These are phyloP conservation scores for Panulirus ornatus DNA, from an alignment of 1,140 invertebrate genomes.

Conservation along the genomic window DNA sequence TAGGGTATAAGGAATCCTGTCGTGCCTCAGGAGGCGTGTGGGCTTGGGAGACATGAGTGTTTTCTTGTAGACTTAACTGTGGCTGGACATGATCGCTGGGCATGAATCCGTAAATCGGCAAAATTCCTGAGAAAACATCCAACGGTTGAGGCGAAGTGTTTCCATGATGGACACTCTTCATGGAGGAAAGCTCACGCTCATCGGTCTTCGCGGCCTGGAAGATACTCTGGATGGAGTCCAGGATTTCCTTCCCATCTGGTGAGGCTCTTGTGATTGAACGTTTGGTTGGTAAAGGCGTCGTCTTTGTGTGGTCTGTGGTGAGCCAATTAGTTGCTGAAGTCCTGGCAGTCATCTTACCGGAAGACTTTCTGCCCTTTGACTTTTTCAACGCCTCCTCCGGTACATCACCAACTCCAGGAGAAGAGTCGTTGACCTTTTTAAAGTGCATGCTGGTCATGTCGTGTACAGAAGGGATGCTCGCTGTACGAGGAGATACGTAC, in stretches of 20 bases:
- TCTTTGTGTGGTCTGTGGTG: too few relatives aligned
- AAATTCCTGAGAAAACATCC: slow-evolving; percentile 27
- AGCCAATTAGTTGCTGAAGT: background rate
- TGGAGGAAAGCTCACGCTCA: background rate
- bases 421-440: background rate
- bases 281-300: background rate
- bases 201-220: slow-evolving; percentile 18
- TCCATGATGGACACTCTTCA: slow-evolving; percentile 31
- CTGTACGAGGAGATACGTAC: background rate
- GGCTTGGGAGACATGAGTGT: background rate
- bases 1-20: background rate
- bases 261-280: background rate
- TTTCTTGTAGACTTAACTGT: background rate
- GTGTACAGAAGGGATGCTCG: slow-evolving; percentile 1
- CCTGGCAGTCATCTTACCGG: background rate
- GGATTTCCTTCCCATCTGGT: slow-evolving; percentile 11
- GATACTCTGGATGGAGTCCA: slow-evolving; percentile 25
- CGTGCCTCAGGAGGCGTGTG: background rate
- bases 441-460: slow-evolving; percentile 41
- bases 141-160: slow-evolving; percentile 13
- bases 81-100: background rate
- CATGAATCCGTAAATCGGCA: slow-evolving; percentile 6
- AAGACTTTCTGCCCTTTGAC: background rate
- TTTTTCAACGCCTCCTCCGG: background rate
- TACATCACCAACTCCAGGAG: background rate